These are phyloP conservation scores for Cuniculus paca DNA, from an alignment of 2,797 vertebrate genomes.

Conservation along the genomic window DNA sequence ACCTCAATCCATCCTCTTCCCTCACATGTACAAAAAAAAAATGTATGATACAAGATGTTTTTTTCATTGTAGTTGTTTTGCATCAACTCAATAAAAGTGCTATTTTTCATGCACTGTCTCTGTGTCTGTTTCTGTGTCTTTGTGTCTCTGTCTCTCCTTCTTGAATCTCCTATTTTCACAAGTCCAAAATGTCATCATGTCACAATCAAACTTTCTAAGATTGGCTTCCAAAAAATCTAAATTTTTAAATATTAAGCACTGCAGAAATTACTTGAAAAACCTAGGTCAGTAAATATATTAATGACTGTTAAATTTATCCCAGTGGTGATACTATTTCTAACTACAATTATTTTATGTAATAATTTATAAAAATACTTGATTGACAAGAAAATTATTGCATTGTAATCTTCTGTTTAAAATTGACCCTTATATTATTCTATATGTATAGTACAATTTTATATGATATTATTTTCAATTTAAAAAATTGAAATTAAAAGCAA, in stretches of 20 bases:
- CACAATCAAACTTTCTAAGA: not conserved
- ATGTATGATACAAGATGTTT: not conserved
- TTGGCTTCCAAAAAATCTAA: not conserved
- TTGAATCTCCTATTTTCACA: not conserved
- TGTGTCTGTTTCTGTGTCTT: too few relatives aligned
- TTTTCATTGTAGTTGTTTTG: not conserved
- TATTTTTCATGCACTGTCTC: not conserved
- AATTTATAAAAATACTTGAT: not conserved
- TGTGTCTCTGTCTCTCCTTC: too few relatives aligned
- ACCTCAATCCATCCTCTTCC: not conserved
- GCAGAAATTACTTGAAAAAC: not conserved
- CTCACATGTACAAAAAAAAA: not conserved
- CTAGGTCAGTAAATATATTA: not conserved
- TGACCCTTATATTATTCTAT: not conserved
- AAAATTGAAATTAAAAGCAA: too few relatives aligned
- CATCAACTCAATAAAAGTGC: not conserved
- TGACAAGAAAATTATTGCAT: not conserved
- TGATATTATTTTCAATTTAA: not conserved
- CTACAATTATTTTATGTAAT: not conserved
- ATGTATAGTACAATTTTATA: not conserved
- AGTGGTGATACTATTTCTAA: not conserved
- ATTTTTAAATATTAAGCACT: not conserved
- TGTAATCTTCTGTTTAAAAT: not conserved
- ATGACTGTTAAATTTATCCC: not conserved
- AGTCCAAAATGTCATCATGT: not conserved